Evolutionary conservation across 2,888 invertebrate species (phyloP), one percentile per base, ranked within the genome.

Genomic region (Hypomecis punctinalis): DNA sequence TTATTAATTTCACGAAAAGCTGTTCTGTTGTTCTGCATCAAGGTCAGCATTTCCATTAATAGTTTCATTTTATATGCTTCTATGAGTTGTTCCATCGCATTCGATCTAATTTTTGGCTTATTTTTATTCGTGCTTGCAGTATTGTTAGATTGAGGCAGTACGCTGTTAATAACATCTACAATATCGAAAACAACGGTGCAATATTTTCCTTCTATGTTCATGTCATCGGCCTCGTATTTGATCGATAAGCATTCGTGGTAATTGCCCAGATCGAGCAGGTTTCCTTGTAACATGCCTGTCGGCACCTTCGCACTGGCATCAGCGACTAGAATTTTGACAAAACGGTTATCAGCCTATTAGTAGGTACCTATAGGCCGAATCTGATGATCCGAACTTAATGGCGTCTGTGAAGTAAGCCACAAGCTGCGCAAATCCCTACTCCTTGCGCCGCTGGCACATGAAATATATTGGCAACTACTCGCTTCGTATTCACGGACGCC

Each of bases 241-340:
- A 59, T 59, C 3, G 43, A 43, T 23, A 59, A 40, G 5, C 58
- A 59, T 59, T 59, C 51, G 10, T 51, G 43, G n/a, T 59, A 59
- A 35, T 49, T 59, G 36, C 37, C 51, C 13, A 51, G 39, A 39
- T 51, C 51, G 3, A 51, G 13, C 11, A 51, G 39, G 39, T 51
- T 51, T 0, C 51, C 51, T 39, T 39, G 39, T 0, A 55, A 7
- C 0, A 55, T 37, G 5, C 55, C 55, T 5, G 5, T 35, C 6
- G 55, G 55, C 4, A 55, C 9, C 37, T 39, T 46, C 8, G 13
- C 46, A 13, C 55, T 46, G 10, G 55, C 45, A 46, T 55, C 55
- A n/a, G 37, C 55, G 35, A 55, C 57, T 57, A 48, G n/a, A 57
- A 48, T 42, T 7, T n/a, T 9, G 8, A 48, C 7, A 35, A 48